phyloP scores from a whole-genome alignment of 1,140 invertebrate genomes.

The Melipona quadrifasciata region DNA sequence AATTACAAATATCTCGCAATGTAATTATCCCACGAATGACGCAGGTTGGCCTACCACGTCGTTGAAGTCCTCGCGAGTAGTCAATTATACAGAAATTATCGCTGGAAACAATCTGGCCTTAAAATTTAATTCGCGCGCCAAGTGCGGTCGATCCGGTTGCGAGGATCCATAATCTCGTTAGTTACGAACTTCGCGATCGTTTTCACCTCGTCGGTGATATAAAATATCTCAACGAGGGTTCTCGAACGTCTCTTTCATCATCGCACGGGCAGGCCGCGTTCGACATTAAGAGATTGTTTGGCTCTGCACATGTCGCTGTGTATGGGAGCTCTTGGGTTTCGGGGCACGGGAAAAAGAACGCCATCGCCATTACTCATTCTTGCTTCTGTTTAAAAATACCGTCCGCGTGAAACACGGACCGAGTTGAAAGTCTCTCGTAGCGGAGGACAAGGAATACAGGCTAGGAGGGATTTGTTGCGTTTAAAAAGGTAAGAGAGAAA shows the following conservation, averaged over 20 bases:
- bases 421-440: slow-evolving; percentile 68
- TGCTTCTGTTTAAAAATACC: slow-evolving; percentile 68
- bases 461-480: slow-evolving; percentile 54
- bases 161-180: neutral
- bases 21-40: too few species aligned
- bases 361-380: slow-evolving; percentile 68
- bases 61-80: neutral
- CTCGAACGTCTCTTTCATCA: slow-evolving; percentile 3
- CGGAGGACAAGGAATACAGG: slow-evolving; percentile 32
- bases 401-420: slow-evolving; percentile 69
- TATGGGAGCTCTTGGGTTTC: slow-evolving; percentile 40
- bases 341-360: slow-evolving; percentile 45
- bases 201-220: neutral
- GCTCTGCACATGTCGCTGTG: slow-evolving; percentile 41
- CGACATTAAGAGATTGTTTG: slow-evolving; percentile 33
- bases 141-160: neutral
- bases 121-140: neutral
- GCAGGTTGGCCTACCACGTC: neutral
- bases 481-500: slow-evolving; percentile 48
- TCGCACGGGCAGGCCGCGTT: slow-evolving; percentile 20
- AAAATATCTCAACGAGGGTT: neutral
- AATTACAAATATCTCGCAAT: too few species aligned
- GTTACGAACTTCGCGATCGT: neutral
- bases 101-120: neutral
- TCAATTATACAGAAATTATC: neutral